Conservation (phyloP, 2,888 invertebrate species). For the Brachycybe producta region DNA sequence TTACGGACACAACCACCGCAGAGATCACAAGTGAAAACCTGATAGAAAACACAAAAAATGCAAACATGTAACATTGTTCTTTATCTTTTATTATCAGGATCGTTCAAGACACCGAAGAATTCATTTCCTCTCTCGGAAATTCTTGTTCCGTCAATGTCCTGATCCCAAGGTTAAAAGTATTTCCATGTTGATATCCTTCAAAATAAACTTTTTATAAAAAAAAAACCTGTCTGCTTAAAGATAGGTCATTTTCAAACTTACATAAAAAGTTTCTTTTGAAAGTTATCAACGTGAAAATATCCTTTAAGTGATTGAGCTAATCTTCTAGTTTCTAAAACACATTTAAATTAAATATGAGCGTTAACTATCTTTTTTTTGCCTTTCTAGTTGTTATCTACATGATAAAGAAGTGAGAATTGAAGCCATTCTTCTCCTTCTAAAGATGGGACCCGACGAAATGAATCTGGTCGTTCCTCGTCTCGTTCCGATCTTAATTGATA, state of each 20-base stretch:
- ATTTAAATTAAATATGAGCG: neutral
- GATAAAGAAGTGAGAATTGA: slow-evolving; percentile 4
- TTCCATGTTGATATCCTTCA: neutral
- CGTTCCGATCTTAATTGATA: neutral
- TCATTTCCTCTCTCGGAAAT: neutral
- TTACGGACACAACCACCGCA: slow-evolving; percentile 9
- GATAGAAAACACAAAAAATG: neutral
- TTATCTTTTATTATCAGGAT: neutral
- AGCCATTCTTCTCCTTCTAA: slow-evolving; percentile 8
- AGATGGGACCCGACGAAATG: neutral
- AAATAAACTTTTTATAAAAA: too few species aligned
- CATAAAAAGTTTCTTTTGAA: too few species aligned
- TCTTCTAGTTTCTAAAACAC: neutral
- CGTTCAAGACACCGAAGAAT: slow-evolving; percentile 1
- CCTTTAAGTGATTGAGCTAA: too few species aligned
- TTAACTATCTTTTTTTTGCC: neutral
- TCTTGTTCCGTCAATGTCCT: neutral
- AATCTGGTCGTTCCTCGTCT: neutral
- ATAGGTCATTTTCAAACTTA: too few species aligned
- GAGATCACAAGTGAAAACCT: neutral
- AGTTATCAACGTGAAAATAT: too few species aligned
- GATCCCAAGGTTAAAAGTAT: neutral
- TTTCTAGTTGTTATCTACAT: neutral
- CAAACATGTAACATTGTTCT: neutral
- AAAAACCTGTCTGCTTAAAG: too few species aligned